A percentile compares a stretch with the other conserved stretches of the same genome.
Conservation (phyloP, 92 coral and sea anemone genomes). For the Parazoanthus swiftii region DNA sequence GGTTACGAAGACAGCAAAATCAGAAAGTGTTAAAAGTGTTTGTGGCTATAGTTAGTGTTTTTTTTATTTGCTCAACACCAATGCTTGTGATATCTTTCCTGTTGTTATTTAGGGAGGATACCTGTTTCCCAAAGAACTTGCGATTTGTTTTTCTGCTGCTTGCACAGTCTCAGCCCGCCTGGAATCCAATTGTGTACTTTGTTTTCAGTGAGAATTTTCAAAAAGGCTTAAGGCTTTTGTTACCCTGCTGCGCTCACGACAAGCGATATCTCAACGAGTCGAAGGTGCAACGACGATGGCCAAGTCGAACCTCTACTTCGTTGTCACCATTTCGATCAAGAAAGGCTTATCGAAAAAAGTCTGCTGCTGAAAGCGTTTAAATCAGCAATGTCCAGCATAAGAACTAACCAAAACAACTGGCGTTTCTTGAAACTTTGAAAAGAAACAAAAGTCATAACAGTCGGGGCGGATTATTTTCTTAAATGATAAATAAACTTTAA, state of each 20-base stretch:
- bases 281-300: neutral
- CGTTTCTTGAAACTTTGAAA: no score
- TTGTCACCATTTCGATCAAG: neutral
- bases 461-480: no score
- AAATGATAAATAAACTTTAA: no score
- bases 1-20: constrained; percentile 2
- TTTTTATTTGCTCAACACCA: constrained; percentile 8
- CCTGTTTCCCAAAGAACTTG: constrained; percentile 3
- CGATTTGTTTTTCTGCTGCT: neutral
- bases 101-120: neutral
- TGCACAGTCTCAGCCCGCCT: constrained; percentile 6
- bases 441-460: no score
- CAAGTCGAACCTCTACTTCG: neutral
- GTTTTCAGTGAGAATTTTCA: constrained; percentile 14
- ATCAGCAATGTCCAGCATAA: no score
- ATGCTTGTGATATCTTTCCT: neutral
- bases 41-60: neutral
- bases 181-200: constrained; percentile 24
- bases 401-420: no score
- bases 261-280: neutral
- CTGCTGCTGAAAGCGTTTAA: neutral
- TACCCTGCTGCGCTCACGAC: neutral
- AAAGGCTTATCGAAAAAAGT: neutral
- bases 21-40: constrained; percentile 14
- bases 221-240: constrained; percentile 7